phyloP scores from a whole-genome alignment of 2,113 vertebrate species.

The Sminthopsis crassicaudata region DNA sequence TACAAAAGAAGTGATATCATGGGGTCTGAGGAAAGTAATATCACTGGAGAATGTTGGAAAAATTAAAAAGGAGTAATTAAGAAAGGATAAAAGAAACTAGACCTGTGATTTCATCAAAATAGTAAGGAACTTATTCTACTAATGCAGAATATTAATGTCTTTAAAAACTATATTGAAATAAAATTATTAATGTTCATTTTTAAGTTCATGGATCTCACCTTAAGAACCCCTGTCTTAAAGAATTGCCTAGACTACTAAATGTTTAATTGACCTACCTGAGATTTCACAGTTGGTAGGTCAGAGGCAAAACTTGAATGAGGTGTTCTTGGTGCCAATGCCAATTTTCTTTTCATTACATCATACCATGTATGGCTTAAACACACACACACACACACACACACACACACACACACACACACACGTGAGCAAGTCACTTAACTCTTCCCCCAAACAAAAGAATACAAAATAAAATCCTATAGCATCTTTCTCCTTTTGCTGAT shows the following conservation, averaged over 20 bases:
- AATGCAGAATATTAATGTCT: background rate
- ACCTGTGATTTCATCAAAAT: background rate
- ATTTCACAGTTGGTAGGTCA: background rate
- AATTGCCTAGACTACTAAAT: background rate
- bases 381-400: no score
- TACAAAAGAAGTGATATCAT: background rate
- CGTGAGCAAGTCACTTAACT: background rate
- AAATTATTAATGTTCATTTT: background rate
- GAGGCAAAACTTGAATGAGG: background rate
- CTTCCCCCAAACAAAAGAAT: background rate
- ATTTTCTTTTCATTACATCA: background rate
- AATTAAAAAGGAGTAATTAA: background rate
- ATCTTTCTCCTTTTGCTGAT: background rate
- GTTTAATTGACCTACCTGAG: background rate
- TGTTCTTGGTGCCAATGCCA: background rate
- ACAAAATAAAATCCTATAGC: background rate
- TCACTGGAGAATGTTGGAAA: background rate
- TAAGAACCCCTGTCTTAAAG: background rate
- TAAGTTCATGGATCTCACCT: background rate
- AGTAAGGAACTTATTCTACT: background rate
- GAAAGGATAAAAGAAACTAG: background rate
- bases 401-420: no score
- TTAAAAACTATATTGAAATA: background rate
- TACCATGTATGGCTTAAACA: background rate
- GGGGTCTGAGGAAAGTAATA: background rate